Evolutionary conservation across 2,888 invertebrate species (phyloP).

Genomic region (Acrobasis suavella): DNA sequence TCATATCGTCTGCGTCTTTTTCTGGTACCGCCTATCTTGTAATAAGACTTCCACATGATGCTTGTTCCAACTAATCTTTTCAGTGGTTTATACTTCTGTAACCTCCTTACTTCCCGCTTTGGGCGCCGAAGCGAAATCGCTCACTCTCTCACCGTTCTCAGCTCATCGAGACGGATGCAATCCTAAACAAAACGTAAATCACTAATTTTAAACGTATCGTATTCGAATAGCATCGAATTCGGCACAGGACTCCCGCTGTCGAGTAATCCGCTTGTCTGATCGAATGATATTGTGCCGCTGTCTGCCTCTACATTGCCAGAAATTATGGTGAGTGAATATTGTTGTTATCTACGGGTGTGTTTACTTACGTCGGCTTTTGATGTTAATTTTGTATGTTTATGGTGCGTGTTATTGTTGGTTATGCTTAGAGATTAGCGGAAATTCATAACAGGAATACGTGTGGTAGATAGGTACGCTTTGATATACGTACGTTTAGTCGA

Average conservation of each 20-base stretch:
- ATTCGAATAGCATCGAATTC: slow-evolving; percentile 12
- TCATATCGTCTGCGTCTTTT: too few relatives aligned
- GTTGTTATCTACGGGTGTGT: slow-evolving; percentile 1
- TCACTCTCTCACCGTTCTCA: slow-evolving; percentile 46
- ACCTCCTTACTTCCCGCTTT: background rate
- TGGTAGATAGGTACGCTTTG: too few relatives aligned
- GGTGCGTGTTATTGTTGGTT: background rate
- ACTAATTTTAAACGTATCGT: slow-evolving; percentile 25
- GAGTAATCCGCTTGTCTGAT: slow-evolving; percentile 41
- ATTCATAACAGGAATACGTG: too few relatives aligned
- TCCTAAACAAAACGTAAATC: slow-evolving; percentile 28
- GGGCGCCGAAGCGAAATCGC: slow-evolving; percentile 39
- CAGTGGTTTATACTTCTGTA: slow-evolving; percentile 26
- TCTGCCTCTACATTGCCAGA: slow-evolving; percentile 48
- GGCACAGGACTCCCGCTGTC: slow-evolving; percentile 26
- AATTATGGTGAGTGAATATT: slow-evolving; percentile 61
- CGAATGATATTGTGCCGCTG: slow-evolving; percentile 59
- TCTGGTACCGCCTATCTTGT: too few relatives aligned
- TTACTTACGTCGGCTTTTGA: background rate
- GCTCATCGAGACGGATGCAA: slow-evolving; percentile 26
- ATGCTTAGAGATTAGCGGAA: too few relatives aligned
- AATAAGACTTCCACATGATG: too few relatives aligned
- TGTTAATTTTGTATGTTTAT: background rate
- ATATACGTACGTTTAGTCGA: too few relatives aligned
- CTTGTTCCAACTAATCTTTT: too few relatives aligned